Evolutionary conservation across 2,888 invertebrate genomes (phyloP).

Genomic region (Plutella xylostella): DNA sequence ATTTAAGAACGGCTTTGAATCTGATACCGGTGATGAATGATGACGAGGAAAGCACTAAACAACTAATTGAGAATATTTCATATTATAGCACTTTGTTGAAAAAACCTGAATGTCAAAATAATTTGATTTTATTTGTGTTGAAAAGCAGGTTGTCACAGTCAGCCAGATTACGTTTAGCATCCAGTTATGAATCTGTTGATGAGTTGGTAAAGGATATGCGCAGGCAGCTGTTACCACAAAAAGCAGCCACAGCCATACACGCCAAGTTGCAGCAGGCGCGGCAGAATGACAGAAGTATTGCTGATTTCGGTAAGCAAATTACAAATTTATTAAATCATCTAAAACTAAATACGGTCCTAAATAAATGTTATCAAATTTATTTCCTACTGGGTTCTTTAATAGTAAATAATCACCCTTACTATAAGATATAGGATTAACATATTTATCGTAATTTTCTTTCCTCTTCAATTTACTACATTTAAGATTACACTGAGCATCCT

Average conservation of each 20-base stretch:
- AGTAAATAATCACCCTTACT: too few species aligned
- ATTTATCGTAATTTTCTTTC: slow-evolving; percentile 1
- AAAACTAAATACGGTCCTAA: too few species aligned
- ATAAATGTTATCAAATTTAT: too few species aligned
- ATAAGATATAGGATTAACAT: too few species aligned
- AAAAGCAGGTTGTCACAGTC: slow-evolving; percentile 1
- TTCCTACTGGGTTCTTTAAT: too few species aligned
- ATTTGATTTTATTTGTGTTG: background rate
- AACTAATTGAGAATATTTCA: background rate
- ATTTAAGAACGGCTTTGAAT: slow-evolving; percentile 1
- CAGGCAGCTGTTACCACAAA: background rate
- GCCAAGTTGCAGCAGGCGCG: background rate
- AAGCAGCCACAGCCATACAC: background rate
- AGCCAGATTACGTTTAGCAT: background rate
- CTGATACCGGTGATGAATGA: slow-evolving; percentile 1
- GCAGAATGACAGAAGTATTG: background rate
- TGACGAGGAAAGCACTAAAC: background rate
- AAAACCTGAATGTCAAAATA: background rate
- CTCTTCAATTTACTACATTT: background rate
- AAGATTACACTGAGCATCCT: background rate
- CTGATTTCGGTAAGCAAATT: background rate
- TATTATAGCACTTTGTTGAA: background rate
- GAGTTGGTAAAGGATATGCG: background rate
- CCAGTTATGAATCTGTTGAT: background rate
- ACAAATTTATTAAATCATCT: background rate